Evolutionary conservation across 2,888 invertebrate genomes (phyloP).

Genomic region (Dasypolia templi): DNA sequence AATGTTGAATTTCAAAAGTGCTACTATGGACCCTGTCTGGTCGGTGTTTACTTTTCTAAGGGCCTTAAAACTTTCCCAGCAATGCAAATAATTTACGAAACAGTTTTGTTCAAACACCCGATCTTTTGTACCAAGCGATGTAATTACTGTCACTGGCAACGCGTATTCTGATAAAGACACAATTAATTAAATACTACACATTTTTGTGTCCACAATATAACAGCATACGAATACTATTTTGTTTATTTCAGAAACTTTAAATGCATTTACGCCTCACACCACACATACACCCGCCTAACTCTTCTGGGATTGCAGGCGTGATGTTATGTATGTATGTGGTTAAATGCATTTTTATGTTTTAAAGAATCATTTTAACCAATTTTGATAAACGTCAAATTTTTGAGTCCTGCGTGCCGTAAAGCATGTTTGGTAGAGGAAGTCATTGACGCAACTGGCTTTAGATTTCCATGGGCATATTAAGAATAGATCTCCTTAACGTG

Average conservation of each 20-base stretch:
- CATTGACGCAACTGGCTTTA: background rate
- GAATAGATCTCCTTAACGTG: background rate
- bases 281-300: too few relatives aligned
- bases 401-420: background rate
- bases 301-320: too few relatives aligned
- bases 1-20: too few relatives aligned
- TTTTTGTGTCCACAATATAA: background rate
- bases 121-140: background rate
- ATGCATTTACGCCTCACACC: too few relatives aligned
- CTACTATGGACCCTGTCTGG: background rate
- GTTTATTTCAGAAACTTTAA: background rate
- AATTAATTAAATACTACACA: background rate
- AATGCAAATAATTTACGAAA: background rate
- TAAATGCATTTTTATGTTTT: too few relatives aligned
- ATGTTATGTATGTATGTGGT: too few relatives aligned
- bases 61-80: background rate
- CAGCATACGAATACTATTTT: background rate
- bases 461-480: background rate
- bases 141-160: background rate
- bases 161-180: background rate
- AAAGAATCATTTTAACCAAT: background rate
- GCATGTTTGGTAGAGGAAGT: background rate
- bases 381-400: too few relatives aligned
- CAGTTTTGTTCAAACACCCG: background rate
- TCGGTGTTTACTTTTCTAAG: slow-evolving; percentile 6